These are phyloP conservation scores for Prionailurus viverrinus DNA, from an alignment of 2,113 vertebrate species.

Conservation along the genomic window DNA sequence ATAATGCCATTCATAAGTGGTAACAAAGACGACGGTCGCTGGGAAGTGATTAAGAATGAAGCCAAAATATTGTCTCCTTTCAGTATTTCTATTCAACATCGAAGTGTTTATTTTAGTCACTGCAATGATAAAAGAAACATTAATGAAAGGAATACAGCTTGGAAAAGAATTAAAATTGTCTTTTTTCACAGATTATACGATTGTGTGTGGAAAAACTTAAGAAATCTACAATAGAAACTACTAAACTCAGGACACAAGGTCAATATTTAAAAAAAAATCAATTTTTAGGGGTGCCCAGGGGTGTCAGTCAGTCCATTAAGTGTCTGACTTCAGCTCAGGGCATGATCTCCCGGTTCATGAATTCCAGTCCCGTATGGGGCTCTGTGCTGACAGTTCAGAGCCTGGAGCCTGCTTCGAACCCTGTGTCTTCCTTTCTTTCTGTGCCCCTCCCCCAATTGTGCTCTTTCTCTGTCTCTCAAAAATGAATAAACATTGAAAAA, in stretches of 20 bases:
- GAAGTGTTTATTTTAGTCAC: background rate
- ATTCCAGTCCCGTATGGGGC: no score
- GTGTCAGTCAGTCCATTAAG: no score
- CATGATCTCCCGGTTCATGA: no score
- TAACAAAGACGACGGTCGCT: background rate
- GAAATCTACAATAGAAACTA: background rate
- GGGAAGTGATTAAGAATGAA: constrained; percentile 10
- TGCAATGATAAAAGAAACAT: background rate
- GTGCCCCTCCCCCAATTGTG: no score
- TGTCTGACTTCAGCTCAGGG: no score
- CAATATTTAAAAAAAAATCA: background rate
- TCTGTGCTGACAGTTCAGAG: no score
- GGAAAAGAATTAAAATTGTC: background rate
- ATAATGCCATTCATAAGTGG: background rate
- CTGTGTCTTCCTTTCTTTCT: no score
- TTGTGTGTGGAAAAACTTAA: background rate
- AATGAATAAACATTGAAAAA: no score
- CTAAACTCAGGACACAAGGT: background rate
- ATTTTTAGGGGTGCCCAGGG: no score
- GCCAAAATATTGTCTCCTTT: background rate
- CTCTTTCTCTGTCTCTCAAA: no score
- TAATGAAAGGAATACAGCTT: background rate
- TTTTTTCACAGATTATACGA: background rate
- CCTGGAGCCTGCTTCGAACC: no score
- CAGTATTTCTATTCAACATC: background rate